Percentiles rank a stretch among this genome's conserved stretches.
These are phyloP conservation scores for Cordilura impudica DNA, from an alignment of 2,888 invertebrate species.

Conservation along the genomic window DNA sequence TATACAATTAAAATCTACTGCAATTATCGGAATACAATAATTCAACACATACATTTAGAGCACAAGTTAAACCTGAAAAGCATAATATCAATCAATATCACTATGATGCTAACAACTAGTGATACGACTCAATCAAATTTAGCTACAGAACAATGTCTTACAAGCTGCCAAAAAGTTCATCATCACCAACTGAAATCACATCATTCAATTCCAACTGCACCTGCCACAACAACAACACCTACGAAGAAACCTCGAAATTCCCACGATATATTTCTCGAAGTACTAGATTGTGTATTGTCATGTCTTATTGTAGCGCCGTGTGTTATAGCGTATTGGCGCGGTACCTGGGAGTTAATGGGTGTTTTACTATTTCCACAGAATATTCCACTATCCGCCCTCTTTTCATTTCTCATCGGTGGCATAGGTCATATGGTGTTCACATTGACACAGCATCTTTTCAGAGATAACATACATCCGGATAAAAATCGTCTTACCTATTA, in stretches of 20 bases:
- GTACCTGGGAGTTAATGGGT: constrained; percentile 89
- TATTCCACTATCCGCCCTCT: constrained; percentile 81
- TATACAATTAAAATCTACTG: neutral
- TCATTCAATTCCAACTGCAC: constrained; percentile 27
- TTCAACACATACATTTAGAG: neutral
- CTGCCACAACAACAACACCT: constrained; percentile 5
- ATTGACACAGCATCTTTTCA: constrained; percentile 82
- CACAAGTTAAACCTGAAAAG: neutral
- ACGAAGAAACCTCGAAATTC: constrained; percentile 53
- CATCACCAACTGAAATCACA: neutral
- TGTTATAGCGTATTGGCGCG: constrained; percentile 92
- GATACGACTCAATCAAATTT: constrained; percentile 51
- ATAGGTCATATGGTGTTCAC: constrained; percentile 85
- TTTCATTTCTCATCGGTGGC: constrained; percentile 85
- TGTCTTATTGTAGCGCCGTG: constrained; percentile 87
- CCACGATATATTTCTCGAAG: constrained; percentile 80
- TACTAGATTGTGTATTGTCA: constrained; percentile 86
- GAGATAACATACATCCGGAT: constrained; percentile 82
- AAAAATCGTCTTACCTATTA: constrained; percentile 84
- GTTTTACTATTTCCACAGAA: constrained; percentile 83
- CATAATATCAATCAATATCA: constrained; percentile 5
- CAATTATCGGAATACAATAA: neutral
- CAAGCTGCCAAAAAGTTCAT: constrained; percentile 56
- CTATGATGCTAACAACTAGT: constrained; percentile 52
- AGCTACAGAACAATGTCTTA: constrained; percentile 49